A percentile compares a stretch with the other conserved stretches of the same genome.
Conservation (phyloP, 2,113 vertebrate species). For the Nycticryphes semicollaris region DNA sequence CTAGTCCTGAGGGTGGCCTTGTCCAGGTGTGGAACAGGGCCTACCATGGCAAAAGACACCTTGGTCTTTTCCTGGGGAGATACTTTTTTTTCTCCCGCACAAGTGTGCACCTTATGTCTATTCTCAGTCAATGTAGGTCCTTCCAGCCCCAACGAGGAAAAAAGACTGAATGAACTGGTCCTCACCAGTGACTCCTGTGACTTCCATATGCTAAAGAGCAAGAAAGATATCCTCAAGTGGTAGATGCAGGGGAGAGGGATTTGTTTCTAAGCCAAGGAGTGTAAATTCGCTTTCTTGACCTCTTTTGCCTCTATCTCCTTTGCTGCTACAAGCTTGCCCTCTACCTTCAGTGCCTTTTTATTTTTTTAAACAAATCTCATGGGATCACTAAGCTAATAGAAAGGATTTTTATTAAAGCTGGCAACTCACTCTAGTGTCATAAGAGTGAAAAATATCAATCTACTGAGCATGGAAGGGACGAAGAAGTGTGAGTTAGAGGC, state of each 20-base stretch:
- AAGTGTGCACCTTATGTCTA: neutral
- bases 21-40: neutral
- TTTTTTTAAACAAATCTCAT: neutral
- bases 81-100: neutral
- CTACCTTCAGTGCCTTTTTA: neutral
- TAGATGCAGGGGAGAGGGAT: neutral
- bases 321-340: neutral
- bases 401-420: constrained; percentile 22
- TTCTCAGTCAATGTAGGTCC: neutral
- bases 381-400: neutral
- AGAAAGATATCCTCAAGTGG: neutral
- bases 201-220: neutral
- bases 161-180: neutral
- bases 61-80: neutral
- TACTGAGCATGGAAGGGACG: neutral
- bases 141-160: neutral
- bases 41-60: neutral
- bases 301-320: neutral
- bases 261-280: neutral
- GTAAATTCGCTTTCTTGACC: neutral
- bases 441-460: neutral
- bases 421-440: neutral
- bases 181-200: neutral
- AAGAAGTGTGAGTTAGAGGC: neutral
- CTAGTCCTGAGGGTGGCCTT: neutral